A percentile compares a stretch with the other conserved stretches of the same genome.
Conservation (phyloP, 1,140 invertebrate species). For the Aphelenchoides besseyi region DNA sequence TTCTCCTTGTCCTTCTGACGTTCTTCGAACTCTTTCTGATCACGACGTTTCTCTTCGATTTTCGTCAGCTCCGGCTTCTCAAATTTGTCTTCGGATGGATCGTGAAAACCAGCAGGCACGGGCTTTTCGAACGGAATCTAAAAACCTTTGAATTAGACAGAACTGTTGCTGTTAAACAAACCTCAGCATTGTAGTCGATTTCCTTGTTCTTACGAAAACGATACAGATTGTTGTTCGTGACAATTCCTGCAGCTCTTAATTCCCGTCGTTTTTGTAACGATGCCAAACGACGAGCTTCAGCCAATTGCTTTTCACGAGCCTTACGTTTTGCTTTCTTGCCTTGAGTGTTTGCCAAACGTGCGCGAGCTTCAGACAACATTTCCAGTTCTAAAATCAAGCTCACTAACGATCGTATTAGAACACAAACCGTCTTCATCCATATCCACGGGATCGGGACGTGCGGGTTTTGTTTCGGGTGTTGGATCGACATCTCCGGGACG, state of each 20-base stretch:
- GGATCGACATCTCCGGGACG: slow-evolving; percentile 99
- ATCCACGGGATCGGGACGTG: slow-evolving; percentile 96
- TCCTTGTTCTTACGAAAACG: slow-evolving; percentile 73
- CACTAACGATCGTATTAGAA: neutral
- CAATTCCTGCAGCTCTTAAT: slow-evolving; percentile 93
- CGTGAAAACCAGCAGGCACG: slow-evolving; percentile 60
- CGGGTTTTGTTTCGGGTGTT: slow-evolving; percentile 98
- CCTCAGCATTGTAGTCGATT: slow-evolving; percentile 95
- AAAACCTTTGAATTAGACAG: slow-evolving; percentile 66
- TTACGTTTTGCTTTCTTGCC: slow-evolving; percentile 99
- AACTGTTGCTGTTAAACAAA: slow-evolving; percentile 77
- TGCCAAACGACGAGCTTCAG: slow-evolving; percentile 90
- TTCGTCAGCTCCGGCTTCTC: slow-evolving; percentile 40
- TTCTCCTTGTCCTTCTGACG: slow-evolving; percentile 75
- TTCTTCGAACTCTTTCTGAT: slow-evolving; percentile 69
- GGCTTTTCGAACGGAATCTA: slow-evolving; percentile 60
- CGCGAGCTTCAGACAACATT: slow-evolving; percentile 97
- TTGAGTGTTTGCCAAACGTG: slow-evolving; percentile 95
- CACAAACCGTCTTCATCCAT: slow-evolving; percentile 97
- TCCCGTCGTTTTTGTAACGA: slow-evolving; percentile 93
- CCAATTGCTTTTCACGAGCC: slow-evolving; percentile 94
- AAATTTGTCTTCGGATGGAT: slow-evolving; percentile 56
- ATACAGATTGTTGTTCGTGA: slow-evolving; percentile 66
- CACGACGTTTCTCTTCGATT: slow-evolving; percentile 45
- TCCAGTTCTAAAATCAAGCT: slow-evolving; percentile 76